Percentiles rank a stretch among this genome's conserved stretches.
Evolutionary conservation across 2,113 vertebrate species (phyloP).

Genomic region (Bujurquina vittata): DNA sequence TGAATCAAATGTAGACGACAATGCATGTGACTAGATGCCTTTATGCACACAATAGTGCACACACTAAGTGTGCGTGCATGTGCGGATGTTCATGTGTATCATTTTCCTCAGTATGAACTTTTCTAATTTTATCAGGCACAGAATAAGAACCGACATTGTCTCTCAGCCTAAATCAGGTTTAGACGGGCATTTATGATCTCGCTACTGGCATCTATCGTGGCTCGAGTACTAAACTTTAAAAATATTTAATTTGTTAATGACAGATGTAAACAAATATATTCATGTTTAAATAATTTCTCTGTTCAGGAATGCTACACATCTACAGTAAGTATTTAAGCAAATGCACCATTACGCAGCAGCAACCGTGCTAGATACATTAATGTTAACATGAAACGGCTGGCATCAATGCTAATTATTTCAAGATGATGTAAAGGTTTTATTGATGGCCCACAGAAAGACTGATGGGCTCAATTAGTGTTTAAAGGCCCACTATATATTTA

Average conservation of each 20-base stretch:
- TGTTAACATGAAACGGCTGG: background rate
- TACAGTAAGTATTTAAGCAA: background rate
- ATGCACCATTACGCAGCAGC: background rate
- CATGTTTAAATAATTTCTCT: background rate
- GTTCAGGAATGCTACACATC: background rate
- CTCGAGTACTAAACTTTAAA: background rate
- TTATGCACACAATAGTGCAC: background rate
- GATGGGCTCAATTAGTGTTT: conserved; percentile 29
- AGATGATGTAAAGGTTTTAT: background rate
- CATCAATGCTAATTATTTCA: conserved; percentile 19
- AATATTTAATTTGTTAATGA: background rate
- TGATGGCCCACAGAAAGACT: background rate
- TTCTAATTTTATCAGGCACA: conserved; percentile 26
- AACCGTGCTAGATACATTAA: background rate
- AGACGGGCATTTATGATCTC: background rate
- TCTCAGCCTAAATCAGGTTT: background rate
- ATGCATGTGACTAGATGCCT: background rate
- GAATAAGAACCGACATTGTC: background rate
- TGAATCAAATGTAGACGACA: background rate
- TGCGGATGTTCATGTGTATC: background rate
- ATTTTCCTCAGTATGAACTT: background rate
- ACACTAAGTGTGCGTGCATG: background rate
- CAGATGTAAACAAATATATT: conserved; percentile 22
- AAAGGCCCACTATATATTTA: conserved; percentile 30
- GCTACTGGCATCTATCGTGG: background rate